Evolutionary conservation across 1,140 invertebrate species (phyloP), one percentile per base, ranked within the genome.

Genomic region (Solenopsis fugax): DNA sequence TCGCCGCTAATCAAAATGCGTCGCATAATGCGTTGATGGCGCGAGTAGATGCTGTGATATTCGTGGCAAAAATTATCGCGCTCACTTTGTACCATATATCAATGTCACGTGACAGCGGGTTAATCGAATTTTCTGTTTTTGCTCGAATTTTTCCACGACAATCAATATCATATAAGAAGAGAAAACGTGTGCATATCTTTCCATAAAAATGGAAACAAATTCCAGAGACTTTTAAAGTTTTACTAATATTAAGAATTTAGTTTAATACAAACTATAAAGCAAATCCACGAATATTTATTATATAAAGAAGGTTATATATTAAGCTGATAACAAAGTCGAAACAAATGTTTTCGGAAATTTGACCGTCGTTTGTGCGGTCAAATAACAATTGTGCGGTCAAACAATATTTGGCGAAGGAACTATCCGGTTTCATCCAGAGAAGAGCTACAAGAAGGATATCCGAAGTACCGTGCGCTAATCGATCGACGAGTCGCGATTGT

Each of bases 1-100:
- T 84, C 54, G 69, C 18, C 56, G 69, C 80, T 37, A 71, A 84
- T 84, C 52, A 73, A 60, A 84, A 73, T 50, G 54, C 54, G 24
- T 41, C 41, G 67, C 52, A 82, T 73, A 60, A 84, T 58, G 54
- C 37, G 67, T 45, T 41, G 62, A 67, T 21, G 50, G 16, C 21
- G 65, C 64, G 50, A 58, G 29, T 48, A 82, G 69, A 84, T 62
- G 80, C 24, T 60, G 52, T 21, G 67, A 82, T 73, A 82, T 67
- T 82, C 21, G 37, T 9, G 69, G 50, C 54, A 80, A 29, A 80
- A 80, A 58, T 82, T 72, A 72, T 82, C 80, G 67, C 52, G 37
- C 24, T 16, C 34, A 60, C 21, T 45, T 41, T 16, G 21, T 21
- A 48, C 6, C 54, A 82, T 73, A 73, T 58, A 82, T 82, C 67